These are phyloP conservation scores for Darevskia mixta DNA, from an alignment of 2,797 vertebrate species.

Conservation along the genomic window DNA sequence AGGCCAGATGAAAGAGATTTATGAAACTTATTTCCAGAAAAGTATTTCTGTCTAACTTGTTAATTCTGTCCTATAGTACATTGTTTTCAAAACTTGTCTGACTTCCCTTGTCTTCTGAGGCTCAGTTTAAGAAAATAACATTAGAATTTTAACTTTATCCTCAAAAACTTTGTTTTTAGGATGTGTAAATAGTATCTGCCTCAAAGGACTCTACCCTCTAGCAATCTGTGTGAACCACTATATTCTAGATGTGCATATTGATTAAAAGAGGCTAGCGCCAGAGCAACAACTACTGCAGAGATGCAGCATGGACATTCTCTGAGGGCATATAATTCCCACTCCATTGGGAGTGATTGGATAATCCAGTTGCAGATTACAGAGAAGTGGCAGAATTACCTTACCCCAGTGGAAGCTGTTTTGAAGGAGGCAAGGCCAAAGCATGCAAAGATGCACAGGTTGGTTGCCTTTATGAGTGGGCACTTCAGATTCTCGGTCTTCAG, in stretches of 20 bases:
- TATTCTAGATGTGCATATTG: background rate
- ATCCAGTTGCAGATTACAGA: background rate
- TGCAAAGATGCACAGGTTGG: background rate
- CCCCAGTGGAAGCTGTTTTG: background rate
- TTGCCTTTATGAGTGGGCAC: background rate
- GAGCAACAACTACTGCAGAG: background rate
- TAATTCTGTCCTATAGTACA: background rate
- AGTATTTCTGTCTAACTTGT: background rate
- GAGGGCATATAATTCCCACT: background rate
- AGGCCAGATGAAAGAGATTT: background rate
- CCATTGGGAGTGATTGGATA: background rate
- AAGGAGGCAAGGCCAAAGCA: background rate
- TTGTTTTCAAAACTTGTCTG: background rate
- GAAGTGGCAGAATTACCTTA: background rate
- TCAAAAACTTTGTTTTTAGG: background rate
- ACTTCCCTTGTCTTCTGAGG: background rate
- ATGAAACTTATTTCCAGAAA: background rate
- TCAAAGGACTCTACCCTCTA: background rate
- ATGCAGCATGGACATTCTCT: background rate
- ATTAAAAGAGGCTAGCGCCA: background rate
- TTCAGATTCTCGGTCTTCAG: background rate
- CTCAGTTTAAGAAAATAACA: background rate
- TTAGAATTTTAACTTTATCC: background rate
- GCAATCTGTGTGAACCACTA: background rate
- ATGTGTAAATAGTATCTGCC: background rate